These are phyloP conservation scores for Antigone vipio DNA, from an alignment of 2,113 vertebrate species.

Conservation along the genomic window DNA sequence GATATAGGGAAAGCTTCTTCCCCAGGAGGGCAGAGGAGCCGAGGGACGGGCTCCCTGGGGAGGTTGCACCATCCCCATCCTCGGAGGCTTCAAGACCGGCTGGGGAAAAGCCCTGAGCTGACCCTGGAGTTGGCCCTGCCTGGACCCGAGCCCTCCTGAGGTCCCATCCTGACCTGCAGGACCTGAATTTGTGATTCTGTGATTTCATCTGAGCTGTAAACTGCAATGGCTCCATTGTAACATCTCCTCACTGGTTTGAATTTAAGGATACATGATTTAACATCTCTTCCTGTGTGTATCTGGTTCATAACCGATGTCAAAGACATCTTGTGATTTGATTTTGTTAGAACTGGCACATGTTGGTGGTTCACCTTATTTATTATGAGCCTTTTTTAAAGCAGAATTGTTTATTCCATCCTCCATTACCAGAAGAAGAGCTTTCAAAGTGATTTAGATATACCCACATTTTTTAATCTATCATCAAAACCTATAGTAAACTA, in stretches of 20 bases:
- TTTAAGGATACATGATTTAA: not conserved
- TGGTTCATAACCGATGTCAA: not conserved
- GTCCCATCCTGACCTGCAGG: not conserved
- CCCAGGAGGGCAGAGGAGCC: not conserved
- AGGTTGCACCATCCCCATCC: not conserved
- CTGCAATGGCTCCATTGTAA: not conserved
- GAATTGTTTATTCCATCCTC: not conserved
- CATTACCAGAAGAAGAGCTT: not conserved
- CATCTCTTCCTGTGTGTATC: not conserved
- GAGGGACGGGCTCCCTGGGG: not conserved
- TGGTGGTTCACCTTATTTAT: not conserved
- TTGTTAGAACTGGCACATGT: not conserved
- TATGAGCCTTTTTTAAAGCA: not conserved
- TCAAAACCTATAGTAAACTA: not conserved
- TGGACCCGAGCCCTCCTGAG: not conserved
- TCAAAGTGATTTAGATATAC: not conserved
- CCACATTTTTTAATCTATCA: not conserved
- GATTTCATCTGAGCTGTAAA: not conserved
- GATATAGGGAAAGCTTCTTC: not conserved
- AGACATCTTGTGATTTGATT: not conserved
- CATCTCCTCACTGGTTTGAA: not conserved
- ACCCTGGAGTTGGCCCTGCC: not conserved
- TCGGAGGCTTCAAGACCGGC: rapidly evolving
- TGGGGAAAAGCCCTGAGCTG: not conserved
- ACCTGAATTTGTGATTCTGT: not conserved